Evolutionary conservation across 37 sponge, comb jelly and placozoan species (phyloP), one percentile per base, ranked within the genome.

Genomic region (Halichondria panicea): DNA sequence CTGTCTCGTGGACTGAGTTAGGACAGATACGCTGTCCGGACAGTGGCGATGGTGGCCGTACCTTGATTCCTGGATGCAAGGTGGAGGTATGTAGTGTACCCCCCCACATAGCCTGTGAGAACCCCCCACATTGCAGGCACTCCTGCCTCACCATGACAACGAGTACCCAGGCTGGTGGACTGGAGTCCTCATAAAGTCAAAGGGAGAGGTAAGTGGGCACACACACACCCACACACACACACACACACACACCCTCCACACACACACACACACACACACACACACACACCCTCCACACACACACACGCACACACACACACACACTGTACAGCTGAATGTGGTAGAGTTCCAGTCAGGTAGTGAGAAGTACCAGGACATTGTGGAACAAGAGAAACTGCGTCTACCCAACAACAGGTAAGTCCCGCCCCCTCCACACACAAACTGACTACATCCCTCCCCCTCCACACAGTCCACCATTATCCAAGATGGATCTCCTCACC

Each of bases 101-200:
- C 19, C 68, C 32, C 34, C 15, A 7, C 34, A 8, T n/a, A n/a
- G n/a, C n/a, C n/a, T n/a, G n/a, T n/a, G n/a, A 46, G 18, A 19
- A 11, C 35, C 37, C 22, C 62, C 3, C 1, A 33, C 55, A 46
- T 63, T 61, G 31, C 50, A 91, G 86, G 94, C 87, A 6, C 59
- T 74, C 24, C 71, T 88, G 4, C 94, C 94, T 25, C 85, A 84
- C 62, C 72, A 88, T 13, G 89, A 88, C 33, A 79, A 78, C 30
- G 94, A 93, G 45, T 86, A 86, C 2, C 34, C 82, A 3, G 94
- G 94, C 0, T 93, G 94, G 94, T 93, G 94, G 94, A 68, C 76
- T 11, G 89, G 88, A 12, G 82, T 50, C 32, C 66, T 93, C 4
- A 43, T 83, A 44, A 93, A 93, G 71, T 70, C 79, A 40, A 93